Evolutionary conservation across 2,888 invertebrate genomes (phyloP).

Genomic region (Amiota minor): DNA sequence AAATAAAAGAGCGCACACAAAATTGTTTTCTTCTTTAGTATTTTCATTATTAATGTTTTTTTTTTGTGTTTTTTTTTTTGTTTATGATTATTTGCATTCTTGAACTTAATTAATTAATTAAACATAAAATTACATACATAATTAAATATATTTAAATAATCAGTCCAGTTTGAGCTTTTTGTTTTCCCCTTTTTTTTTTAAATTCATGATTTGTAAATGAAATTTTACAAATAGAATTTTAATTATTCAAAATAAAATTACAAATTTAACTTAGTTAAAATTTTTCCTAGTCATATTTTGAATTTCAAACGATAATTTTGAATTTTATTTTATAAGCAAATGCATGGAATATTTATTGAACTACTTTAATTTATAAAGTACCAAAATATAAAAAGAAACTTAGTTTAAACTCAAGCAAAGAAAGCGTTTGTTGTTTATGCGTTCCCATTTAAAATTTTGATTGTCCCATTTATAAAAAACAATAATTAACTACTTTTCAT

Average conservation of each 20-base stretch:
- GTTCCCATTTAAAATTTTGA: slow-evolving; percentile 64
- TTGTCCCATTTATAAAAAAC: slow-evolving; percentile 58
- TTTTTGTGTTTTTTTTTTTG: slow-evolving; percentile 26
- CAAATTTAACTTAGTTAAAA: slow-evolving; percentile 52
- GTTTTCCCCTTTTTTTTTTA: slow-evolving; percentile 56
- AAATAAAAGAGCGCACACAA: background rate
- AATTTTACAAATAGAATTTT: slow-evolving; percentile 47
- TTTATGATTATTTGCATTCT: background rate
- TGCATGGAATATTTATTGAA: no score
- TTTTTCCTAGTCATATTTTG: slow-evolving; percentile 1
- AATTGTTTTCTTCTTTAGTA: slow-evolving; percentile 5
- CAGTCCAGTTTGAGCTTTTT: slow-evolving; percentile 71
- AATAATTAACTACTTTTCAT: background rate
- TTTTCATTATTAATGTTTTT: slow-evolving; percentile 35
- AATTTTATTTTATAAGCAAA: no score
- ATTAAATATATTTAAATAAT: slow-evolving; percentile 57
- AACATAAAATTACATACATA: slow-evolving; percentile 14
- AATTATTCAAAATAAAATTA: slow-evolving; percentile 56
- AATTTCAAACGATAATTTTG: no score
- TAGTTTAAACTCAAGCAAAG: background rate
- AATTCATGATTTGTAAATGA: slow-evolving; percentile 34
- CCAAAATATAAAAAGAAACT: no score
- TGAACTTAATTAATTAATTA: background rate
- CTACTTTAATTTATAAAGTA: no score
- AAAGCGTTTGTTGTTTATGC: slow-evolving; percentile 26